Conservation (phyloP, 2,113 vertebrate species). For the Pterocles orientalis region DNA sequence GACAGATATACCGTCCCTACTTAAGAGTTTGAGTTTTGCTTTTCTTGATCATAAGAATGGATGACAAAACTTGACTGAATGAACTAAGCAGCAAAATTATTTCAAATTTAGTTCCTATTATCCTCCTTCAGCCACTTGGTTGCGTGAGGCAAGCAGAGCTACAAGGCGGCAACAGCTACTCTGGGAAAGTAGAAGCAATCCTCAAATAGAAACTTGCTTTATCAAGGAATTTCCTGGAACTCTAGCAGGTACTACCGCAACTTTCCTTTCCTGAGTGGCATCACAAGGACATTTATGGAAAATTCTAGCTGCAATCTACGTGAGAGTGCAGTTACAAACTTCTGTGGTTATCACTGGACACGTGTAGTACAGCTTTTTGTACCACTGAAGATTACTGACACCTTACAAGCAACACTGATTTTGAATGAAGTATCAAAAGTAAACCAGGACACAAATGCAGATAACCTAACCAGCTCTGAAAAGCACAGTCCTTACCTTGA, state of each 20-base stretch:
- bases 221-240: not conserved
- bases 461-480: not conserved
- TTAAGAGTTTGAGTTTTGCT: not conserved
- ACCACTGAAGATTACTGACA: not conserved
- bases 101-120: not conserved
- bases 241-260: not conserved
- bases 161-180: not conserved
- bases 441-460: not conserved
- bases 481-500: slow-evolving; percentile 71
- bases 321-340: not conserved
- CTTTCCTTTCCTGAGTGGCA: not conserved
- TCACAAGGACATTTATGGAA: not conserved
- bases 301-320: not conserved
- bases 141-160: not conserved
- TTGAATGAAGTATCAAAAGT: not conserved
- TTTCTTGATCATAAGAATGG: not conserved
- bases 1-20: not conserved
- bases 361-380: not conserved
- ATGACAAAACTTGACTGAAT: not conserved
- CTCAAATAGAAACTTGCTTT: not conserved
- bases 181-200: not conserved
- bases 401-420: not conserved
- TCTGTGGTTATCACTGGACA: not conserved
- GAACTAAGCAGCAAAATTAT: not conserved
- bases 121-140: not conserved